A percentile compares a stretch with the other conserved stretches of the same genome.
These are phyloP conservation scores for Pemphigus obesinymphae DNA, from an alignment of 1,140 invertebrate species.

Conservation along the genomic window DNA sequence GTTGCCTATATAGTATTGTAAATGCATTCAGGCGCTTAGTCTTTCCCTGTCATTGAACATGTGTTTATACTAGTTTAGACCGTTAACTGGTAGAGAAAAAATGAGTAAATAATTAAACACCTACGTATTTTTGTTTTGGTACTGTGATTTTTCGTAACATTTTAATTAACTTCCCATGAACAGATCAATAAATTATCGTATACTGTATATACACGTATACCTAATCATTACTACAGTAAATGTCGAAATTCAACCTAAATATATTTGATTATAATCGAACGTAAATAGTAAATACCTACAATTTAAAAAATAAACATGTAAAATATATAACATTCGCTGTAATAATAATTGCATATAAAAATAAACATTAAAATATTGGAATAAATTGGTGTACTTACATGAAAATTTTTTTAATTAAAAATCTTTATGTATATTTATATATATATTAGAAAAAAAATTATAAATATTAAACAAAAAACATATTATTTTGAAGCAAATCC, in stretches of 20 bases:
- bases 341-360: no score
- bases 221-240: constrained; percentile 1
- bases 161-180: constrained; percentile 7
- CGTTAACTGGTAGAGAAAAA: constrained; percentile 12
- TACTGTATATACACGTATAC: no score
- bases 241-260: constrained; percentile 10
- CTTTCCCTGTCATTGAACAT: constrained; percentile 18
- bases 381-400: no score
- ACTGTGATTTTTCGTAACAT: constrained; percentile 13
- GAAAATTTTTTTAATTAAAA: no score
- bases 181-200: neutral
- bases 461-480: no score
- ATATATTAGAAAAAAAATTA: no score
- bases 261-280: neutral
- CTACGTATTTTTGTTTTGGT: neutral
- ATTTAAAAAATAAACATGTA: neutral
- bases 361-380: no score
- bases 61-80: constrained; percentile 1
- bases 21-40: constrained; percentile 26
- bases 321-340: no score
- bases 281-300: no score
- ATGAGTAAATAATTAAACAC: constrained; percentile 26
- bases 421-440: no score
- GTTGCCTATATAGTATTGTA: constrained; percentile 8
- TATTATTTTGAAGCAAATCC: no score